Evolutionary conservation across 2,888 invertebrate species (phyloP), one percentile per base, ranked within the genome.

Genomic region (Apeira syringaria): DNA sequence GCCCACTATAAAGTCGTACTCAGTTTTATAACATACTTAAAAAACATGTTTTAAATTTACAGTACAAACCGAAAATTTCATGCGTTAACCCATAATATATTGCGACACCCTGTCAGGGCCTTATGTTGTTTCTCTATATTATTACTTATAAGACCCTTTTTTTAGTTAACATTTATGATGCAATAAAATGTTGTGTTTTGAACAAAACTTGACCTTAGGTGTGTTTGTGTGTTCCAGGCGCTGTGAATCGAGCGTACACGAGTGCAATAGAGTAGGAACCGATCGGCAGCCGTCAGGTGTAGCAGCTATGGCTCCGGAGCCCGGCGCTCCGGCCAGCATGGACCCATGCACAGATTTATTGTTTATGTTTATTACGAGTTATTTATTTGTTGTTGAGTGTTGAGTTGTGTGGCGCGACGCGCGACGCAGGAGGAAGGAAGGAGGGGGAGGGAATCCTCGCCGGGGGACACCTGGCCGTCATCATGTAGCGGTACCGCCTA

Each of bases 401-500:
- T 75, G 66, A 68, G 72, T 80, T 57, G 74, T 74, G 6, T 68
- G 76, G 75, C 55, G 17, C 70, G 74, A 56, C 65, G 38, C 20
- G 20, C 15, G 47, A 54, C 40, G 50, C 32, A 50, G 45, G 40
- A 20, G 17, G 47, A 33, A 50, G 50, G 43, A 42, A 7, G 2
- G 7, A 2, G 20, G 2, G 7, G 52, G 42, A 35, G 43, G 50
- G 76, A 74, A 75, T 70, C 77, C 77, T 74, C 72, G 64, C 56
- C 52, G 61, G 62, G 61, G 61, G 67, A 66, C 61, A 61, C 65
- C 49, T 74, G 72, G 77, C 64, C 63, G 74, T 81, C 82, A 80
- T 79, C 73, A 74, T 64, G 73, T 78, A 82, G 85, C 78, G 82
- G 74, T 80, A 80, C 87, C 87, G 87, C 87, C 87, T 86, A 81